A percentile compares a stretch with the other conserved stretches of the same genome.
phyloP scores from a whole-genome alignment of 1,140 invertebrate species.

The Papilio helenus region DNA sequence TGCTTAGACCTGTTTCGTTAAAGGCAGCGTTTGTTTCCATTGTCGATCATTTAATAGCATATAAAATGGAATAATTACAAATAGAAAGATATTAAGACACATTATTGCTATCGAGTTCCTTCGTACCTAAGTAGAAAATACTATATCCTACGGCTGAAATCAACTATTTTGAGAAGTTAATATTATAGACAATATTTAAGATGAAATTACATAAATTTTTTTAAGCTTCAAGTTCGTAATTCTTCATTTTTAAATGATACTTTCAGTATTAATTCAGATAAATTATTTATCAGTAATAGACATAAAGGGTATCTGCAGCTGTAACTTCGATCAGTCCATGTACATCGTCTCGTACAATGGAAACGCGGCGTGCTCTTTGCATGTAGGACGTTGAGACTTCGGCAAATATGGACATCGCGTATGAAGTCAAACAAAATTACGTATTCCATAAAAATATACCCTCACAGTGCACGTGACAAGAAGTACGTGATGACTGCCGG shows the following conservation, averaged over 20 bases:
- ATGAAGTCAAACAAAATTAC: constrained; percentile 83
- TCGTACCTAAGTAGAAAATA: neutral
- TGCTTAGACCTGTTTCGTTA: constrained; percentile 82
- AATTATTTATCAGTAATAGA: no score
- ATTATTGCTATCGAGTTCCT: neutral
- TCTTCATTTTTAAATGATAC: no score
- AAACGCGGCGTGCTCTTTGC: constrained; percentile 67
- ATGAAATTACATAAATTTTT: no score
- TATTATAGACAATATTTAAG: no score
- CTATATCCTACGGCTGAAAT: no score
- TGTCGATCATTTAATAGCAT: constrained; percentile 34
- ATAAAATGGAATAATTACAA: neutral
- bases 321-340: neutral
- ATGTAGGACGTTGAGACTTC: constrained; percentile 80
- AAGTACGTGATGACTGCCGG: constrained; percentile 42
- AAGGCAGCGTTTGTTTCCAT: constrained; percentile 66
- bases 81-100: no score
- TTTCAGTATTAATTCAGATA: no score
- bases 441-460: constrained; percentile 83
- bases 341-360: constrained; percentile 44
- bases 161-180: no score
- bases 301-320: no score
- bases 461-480: constrained; percentile 74
- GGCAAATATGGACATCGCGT: constrained; percentile 82
- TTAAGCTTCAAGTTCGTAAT: no score